Evolutionary conservation across 1,140 invertebrate species (phyloP).

Genomic region (Euglossa dilemma): DNA sequence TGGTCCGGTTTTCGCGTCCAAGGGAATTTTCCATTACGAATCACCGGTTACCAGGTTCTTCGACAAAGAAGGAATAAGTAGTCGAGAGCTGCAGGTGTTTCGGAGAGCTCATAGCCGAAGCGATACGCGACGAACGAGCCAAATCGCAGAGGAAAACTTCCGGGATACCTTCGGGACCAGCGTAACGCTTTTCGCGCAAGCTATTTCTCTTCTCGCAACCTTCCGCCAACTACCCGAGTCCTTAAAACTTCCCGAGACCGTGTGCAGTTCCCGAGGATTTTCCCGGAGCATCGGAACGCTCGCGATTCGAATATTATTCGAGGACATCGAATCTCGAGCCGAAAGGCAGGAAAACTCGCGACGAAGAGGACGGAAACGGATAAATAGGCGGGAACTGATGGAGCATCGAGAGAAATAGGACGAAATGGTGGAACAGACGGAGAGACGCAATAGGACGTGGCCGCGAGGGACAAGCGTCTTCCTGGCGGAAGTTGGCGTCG

Average conservation of each 20-base stretch:
- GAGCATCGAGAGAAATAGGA: neutral
- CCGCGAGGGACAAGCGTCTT: neutral
- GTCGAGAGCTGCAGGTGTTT: no score
- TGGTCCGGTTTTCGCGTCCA: neutral
- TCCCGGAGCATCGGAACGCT: neutral
- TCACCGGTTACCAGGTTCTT: no score
- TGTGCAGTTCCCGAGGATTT: no score
- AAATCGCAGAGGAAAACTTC: neutral
- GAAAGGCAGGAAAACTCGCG: constrained; percentile 1
- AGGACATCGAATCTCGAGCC: neutral
- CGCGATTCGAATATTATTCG: constrained; percentile 4
- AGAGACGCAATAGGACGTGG: neutral
- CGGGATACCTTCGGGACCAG: neutral
- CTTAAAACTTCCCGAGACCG: neutral
- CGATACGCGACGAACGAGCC: neutral
- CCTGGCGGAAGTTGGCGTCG: neutral
- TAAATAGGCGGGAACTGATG: neutral
- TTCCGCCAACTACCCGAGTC: neutral
- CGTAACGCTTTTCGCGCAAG: neutral
- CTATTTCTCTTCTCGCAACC: neutral
- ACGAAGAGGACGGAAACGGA: neutral
- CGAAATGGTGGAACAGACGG: neutral
- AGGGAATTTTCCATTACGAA: neutral
- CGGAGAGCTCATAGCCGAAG: neutral
- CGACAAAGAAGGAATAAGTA: no score